These are phyloP conservation scores for Periophthalmodon schlosseri DNA, from an alignment of 2,113 vertebrate species.

Conservation along the genomic window DNA sequence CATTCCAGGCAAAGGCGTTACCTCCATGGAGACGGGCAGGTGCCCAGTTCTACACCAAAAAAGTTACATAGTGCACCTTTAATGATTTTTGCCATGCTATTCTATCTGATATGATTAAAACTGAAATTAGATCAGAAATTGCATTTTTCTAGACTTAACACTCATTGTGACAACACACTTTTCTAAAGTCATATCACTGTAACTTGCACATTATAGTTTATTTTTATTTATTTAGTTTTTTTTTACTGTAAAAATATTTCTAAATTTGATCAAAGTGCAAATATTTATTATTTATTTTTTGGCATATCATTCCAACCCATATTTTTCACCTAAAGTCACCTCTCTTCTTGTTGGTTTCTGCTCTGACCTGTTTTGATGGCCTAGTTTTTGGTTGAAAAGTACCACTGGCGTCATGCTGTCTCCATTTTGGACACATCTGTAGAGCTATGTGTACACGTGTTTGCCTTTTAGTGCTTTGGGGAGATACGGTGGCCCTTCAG, in stretches of 20 bases:
- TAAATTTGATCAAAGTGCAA: not conserved
- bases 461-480: not conserved
- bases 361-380: not conserved
- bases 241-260: no score
- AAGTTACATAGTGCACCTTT: no score
- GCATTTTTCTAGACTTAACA: no score
- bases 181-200: no score
- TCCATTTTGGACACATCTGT: not conserved
- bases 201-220: no score
- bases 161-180: no score
- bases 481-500: not conserved
- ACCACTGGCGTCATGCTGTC: not conserved
- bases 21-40: no score
- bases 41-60: no score
- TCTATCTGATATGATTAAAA: no score
- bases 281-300: not conserved
- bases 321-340: not conserved
- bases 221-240: no score
- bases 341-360: not conserved
- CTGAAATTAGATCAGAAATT: not conserved
- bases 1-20: no score
- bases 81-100: no score
- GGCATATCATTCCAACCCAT: not conserved
- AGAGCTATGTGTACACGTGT: not conserved
- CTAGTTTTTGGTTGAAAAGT: not conserved